These are phyloP conservation scores for Lacerta viridis DNA, from an alignment of 2,797 vertebrate genomes.

Conservation along the genomic window DNA sequence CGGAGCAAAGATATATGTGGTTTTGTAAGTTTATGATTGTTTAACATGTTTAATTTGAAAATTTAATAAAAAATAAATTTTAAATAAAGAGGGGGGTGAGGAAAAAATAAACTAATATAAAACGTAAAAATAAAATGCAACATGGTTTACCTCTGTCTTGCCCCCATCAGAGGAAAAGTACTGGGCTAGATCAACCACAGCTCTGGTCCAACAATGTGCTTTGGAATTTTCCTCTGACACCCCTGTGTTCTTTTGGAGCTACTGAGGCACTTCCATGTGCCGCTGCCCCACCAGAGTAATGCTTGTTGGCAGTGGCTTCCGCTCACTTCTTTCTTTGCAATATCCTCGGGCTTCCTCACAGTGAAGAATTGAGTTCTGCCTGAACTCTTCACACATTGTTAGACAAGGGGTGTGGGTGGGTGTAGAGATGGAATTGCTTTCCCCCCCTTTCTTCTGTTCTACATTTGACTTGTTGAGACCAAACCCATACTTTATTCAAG, in stretches of 20 bases:
- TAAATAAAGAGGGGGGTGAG: no score
- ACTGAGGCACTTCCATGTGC: slow-evolving; percentile 1
- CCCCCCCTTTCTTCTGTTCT: background rate
- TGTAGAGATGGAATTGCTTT: slow-evolving; percentile 20
- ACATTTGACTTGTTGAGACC: background rate
- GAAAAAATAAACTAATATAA: no score
- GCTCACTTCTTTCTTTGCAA: slow-evolving; percentile 51
- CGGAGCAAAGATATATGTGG: no score
- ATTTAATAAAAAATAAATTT: no score
- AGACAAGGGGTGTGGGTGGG: background rate
- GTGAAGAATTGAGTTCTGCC: slow-evolving; percentile 55
- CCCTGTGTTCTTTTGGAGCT: background rate
- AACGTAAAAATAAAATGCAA: background rate
- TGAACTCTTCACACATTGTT: slow-evolving; percentile 47
- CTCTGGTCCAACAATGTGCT: background rate
- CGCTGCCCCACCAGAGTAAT: slow-evolving; percentile 27
- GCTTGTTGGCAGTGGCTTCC: slow-evolving; percentile 39
- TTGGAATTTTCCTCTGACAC: background rate
- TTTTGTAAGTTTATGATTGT: no score
- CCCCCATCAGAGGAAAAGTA: background rate
- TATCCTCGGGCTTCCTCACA: slow-evolving; percentile 47
- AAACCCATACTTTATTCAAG: background rate
- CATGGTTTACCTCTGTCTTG: background rate
- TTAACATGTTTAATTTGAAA: no score
- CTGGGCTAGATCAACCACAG: background rate